Conservation (phyloP, 2,797 vertebrate species). For the Neosalanx taihuensis region DNA sequence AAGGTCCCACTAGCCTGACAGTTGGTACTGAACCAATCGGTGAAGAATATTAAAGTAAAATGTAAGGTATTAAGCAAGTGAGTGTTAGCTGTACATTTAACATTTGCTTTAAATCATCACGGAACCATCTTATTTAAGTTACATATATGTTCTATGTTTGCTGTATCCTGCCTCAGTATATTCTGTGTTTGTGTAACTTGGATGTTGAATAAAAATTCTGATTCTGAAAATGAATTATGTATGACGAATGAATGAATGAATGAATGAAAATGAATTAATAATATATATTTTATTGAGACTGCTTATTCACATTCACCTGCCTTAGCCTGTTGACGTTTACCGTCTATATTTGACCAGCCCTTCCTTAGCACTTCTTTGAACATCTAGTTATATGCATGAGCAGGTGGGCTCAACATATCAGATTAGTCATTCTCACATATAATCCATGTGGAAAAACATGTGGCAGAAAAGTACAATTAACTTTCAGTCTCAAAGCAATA, state of each 20-base stretch:
- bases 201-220: no score
- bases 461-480: not conserved
- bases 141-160: no score
- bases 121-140: not conserved
- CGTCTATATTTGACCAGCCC: constrained; percentile 48
- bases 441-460: not conserved
- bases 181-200: no score
- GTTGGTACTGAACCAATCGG: not conserved
- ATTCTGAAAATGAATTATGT: no score
- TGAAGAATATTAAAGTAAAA: not conserved
- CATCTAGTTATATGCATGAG: not conserved
- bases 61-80: not conserved
- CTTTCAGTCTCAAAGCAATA: not conserved
- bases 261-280: no score
- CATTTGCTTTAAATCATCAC: not conserved
- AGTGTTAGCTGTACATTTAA: not conserved
- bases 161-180: no score
- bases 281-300: constrained; percentile 5
- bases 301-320: constrained; percentile 16
- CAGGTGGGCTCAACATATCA: not conserved
- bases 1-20: constrained; percentile 15
- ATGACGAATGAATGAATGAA: no score
- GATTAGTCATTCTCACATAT: constrained; percentile 1
- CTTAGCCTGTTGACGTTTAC: constrained; percentile 36
- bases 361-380: constrained; percentile 13